phyloP scores from a whole-genome alignment of 2,888 invertebrate genomes.

The Thereva nobilitata region DNA sequence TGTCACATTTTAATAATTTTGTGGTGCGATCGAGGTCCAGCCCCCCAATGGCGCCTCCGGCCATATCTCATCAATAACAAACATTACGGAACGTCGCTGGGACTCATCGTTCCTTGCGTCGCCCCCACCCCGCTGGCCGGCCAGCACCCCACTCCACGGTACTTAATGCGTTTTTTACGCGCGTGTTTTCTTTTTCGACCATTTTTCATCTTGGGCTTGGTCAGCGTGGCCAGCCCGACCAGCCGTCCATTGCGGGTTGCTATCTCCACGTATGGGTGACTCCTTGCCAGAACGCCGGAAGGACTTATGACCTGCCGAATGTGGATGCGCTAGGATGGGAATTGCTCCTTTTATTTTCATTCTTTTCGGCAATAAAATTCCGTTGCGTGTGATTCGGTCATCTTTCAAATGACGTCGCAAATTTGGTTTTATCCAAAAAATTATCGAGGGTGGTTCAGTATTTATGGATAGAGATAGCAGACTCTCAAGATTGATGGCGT shows the following conservation, averaged over 20 bases:
- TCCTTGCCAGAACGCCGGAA: constrained; percentile 8
- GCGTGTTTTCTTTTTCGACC: constrained; percentile 16
- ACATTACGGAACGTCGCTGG: constrained; percentile 39
- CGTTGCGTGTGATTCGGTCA: constrained; percentile 39
- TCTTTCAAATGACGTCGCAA: constrained; percentile 38
- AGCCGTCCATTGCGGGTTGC: constrained; percentile 5
- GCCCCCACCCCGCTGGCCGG: not conserved
- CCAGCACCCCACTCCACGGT: not conserved
- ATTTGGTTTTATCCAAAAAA: constrained; percentile 15
- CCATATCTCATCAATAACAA: constrained; percentile 54
- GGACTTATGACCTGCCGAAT: constrained; percentile 33
- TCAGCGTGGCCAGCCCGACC: constrained; percentile 6
- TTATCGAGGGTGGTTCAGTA: constrained; percentile 18
- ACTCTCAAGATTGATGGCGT: no score
- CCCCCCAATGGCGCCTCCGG: constrained; percentile 53
- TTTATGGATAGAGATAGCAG: not conserved
- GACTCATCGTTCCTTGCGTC: constrained; percentile 1
- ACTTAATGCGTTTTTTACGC: constrained; percentile 14
- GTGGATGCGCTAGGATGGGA: constrained; percentile 11
- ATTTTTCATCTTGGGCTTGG: constrained; percentile 29
- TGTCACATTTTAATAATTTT: constrained; percentile 56
- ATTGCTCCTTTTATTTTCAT: not conserved
- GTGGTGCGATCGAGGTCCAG: constrained; percentile 52
- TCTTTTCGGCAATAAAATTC: constrained; percentile 17
- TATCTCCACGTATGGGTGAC: constrained; percentile 11